Percentiles rank a stretch among this genome's conserved stretches.
phyloP scores from a whole-genome alignment of 2,888 invertebrate genomes.

The Limnephilus lunatus region DNA sequence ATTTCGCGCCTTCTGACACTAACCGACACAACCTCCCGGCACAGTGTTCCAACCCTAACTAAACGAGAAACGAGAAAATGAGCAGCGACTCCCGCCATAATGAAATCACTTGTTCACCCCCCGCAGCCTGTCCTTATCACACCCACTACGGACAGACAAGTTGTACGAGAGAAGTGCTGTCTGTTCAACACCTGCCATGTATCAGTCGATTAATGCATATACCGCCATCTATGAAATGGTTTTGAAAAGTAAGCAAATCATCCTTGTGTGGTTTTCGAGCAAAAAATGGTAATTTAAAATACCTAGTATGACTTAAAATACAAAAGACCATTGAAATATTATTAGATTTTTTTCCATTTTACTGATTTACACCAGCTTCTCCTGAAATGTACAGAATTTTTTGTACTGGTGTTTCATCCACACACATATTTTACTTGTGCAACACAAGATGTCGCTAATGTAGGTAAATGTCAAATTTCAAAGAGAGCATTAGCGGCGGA shows the following conservation, averaged over 20 bases:
- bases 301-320: too few relatives aligned
- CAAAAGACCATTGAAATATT: background rate
- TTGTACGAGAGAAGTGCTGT: constrained; percentile 27
- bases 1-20: constrained; percentile 43
- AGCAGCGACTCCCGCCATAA: constrained; percentile 32
- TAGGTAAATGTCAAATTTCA: background rate
- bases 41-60: constrained; percentile 47
- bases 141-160: background rate
- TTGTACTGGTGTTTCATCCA: background rate
- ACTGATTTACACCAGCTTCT: background rate
- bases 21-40: constrained; percentile 8
- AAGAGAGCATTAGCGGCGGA: background rate
- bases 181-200: constrained; percentile 52
- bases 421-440: background rate
- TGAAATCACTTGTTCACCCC: constrained; percentile 57
- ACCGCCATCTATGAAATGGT: constrained; percentile 51
- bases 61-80: constrained; percentile 18
- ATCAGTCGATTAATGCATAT: background rate
- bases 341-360: background rate
- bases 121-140: constrained; percentile 41
- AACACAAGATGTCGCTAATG: background rate
- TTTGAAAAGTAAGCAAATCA: background rate
- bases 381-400: background rate
- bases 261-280: background rate
- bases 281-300: background rate